Conservation (phyloP, 2,888 invertebrate genomes). For the Platerodrilus igneus region DNA sequence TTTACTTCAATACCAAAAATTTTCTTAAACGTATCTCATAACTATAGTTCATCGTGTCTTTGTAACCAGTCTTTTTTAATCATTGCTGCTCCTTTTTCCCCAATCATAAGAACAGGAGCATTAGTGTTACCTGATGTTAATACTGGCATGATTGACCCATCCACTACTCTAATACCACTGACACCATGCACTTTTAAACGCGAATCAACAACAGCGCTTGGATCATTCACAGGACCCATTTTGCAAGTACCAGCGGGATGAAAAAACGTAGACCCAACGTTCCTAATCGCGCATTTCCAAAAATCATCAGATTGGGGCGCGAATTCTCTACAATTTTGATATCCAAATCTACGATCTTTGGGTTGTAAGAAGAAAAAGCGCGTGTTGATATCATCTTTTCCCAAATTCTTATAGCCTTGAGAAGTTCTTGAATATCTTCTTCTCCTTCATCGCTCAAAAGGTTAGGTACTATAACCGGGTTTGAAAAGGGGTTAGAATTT, state of each 20-base stretch:
- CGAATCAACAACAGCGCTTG: slow-evolving; percentile 77
- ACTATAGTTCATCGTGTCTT: no score
- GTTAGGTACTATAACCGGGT: neutral
- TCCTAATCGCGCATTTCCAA: slow-evolving; percentile 80
- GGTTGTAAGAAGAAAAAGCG: neutral
- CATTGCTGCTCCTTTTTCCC: slow-evolving; percentile 80
- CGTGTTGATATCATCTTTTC: neutral
- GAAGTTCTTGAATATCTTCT: neutral
- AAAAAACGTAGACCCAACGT: slow-evolving; percentile 85
- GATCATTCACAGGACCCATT: slow-evolving; percentile 78
- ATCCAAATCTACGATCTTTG: neutral
- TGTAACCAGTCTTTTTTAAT: slow-evolving; percentile 76
- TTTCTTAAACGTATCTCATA: no score
- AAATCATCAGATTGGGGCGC: slow-evolving; percentile 75
- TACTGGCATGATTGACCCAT: slow-evolving; percentile 84
- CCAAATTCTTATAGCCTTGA: neutral
- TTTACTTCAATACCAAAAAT: no score
- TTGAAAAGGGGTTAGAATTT: neutral
- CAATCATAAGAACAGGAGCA: slow-evolving; percentile 87
- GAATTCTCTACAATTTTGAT: slow-evolving; percentile 72
- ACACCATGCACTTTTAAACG: slow-evolving; percentile 73
- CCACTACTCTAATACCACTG: slow-evolving; percentile 72
- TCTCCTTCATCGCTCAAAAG: slow-evolving; percentile 1
- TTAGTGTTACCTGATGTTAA: slow-evolving; percentile 86
- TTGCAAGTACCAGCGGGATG: slow-evolving; percentile 85